Evolutionary conservation across 2,888 invertebrate species (phyloP).

Genomic region (Malthinus seriepunctatus): DNA sequence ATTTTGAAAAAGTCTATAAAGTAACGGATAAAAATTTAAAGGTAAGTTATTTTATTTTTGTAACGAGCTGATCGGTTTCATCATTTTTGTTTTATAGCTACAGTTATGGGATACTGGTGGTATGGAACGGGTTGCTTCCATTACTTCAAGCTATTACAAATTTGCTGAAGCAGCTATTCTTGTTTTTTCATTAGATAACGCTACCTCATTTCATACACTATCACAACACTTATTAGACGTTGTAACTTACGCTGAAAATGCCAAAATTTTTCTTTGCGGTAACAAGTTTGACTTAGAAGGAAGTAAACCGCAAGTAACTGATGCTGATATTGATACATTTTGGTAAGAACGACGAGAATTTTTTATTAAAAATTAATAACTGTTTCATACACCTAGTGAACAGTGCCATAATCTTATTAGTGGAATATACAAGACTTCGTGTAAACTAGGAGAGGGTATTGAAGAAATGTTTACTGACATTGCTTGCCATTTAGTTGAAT

Average conservation of each 20-base stretch:
- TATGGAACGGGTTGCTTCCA: slow-evolving; percentile 94
- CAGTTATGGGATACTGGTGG: slow-evolving; percentile 97
- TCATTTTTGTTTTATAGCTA: slow-evolving; percentile 62
- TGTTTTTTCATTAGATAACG: slow-evolving; percentile 88
- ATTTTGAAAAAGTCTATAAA: slow-evolving; percentile 80
- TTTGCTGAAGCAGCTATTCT: slow-evolving; percentile 93
- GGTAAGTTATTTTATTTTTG: slow-evolving; percentile 59
- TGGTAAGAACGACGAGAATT: slow-evolving; percentile 59
- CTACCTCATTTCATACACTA: slow-evolving; percentile 88
- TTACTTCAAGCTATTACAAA: slow-evolving; percentile 94
- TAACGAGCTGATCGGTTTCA: slow-evolving; percentile 20
- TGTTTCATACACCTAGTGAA: slow-evolving; percentile 64
- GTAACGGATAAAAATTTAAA: slow-evolving; percentile 77
- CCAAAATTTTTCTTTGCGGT: slow-evolving; percentile 92
- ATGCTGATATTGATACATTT: slow-evolving; percentile 87
- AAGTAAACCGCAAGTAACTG: slow-evolving; percentile 75
- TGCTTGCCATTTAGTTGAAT: slow-evolving; percentile 76
- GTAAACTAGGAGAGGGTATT: slow-evolving; percentile 83
- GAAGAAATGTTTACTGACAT: slow-evolving; percentile 92
- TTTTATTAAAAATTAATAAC: not conserved
- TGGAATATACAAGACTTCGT: slow-evolving; percentile 87
- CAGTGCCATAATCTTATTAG: slow-evolving; percentile 91
- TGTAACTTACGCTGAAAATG: slow-evolving; percentile 92
- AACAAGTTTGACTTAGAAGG: slow-evolving; percentile 86
- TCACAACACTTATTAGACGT: slow-evolving; percentile 93